Evolutionary conservation across 2,113 vertebrate genomes (phyloP).

Genomic region (Erinaceus europaeus): DNA sequence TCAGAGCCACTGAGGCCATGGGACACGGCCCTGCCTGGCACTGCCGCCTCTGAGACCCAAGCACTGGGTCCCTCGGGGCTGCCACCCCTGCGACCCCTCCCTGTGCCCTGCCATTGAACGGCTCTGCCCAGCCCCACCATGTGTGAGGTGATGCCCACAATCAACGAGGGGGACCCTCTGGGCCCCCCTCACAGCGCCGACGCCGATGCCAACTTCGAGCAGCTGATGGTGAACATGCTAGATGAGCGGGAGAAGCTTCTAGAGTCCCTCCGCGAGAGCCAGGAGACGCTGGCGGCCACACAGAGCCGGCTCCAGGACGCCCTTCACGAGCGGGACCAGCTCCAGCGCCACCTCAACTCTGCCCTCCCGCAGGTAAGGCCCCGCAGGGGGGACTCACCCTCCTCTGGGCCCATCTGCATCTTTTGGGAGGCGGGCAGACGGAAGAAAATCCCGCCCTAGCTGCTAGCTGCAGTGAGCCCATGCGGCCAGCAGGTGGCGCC

Average conservation of each 20-base stretch:
- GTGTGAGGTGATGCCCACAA: constrained; percentile 99
- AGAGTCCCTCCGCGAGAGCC: constrained; percentile 95
- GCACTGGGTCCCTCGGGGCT: background rate
- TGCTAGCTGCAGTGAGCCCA: background rate
- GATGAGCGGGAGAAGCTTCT: constrained; percentile 97
- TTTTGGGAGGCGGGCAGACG: no score
- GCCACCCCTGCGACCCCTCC: constrained; percentile 41
- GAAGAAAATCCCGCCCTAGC: fast-evolving
- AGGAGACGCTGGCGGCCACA: constrained; percentile 91
- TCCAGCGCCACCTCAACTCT: constrained; percentile 95
- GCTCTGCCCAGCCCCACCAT: constrained; percentile 83
- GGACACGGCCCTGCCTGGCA: constrained; percentile 17
- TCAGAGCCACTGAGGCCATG: constrained; percentile 56
- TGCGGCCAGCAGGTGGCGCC: constrained; percentile 62
- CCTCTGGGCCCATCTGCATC: no score
- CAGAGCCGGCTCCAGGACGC: constrained; percentile 94
- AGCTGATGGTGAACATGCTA: constrained; percentile 99
- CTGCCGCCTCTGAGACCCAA: constrained; percentile 32
- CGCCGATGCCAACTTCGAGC: constrained; percentile 95
- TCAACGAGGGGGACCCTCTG: constrained; percentile 94
- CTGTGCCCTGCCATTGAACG: constrained; percentile 31
- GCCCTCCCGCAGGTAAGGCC: constrained; percentile 94
- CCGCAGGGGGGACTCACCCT: fast-evolving
- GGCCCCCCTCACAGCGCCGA: constrained; percentile 89
- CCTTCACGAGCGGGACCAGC: constrained; percentile 94